A percentile compares a stretch with the other conserved stretches of the same genome.
phyloP scores from a whole-genome alignment of 1,140 invertebrate species.

The Caenorhabditis brenneri region DNA sequence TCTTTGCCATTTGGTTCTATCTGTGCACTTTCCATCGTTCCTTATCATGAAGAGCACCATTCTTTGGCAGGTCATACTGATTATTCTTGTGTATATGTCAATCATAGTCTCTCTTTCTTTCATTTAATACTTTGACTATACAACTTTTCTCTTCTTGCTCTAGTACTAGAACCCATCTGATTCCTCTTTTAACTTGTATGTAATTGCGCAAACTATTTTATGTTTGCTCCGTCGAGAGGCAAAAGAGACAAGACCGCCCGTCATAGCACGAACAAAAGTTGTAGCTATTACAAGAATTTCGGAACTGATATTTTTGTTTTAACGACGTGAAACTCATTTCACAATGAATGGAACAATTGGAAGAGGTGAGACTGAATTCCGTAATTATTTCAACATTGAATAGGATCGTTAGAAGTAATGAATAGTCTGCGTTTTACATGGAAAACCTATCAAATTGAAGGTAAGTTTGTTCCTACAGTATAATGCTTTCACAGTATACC shows the following conservation, averaged over 20 bases:
- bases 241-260: slow-evolving; percentile 24
- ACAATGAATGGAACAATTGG: neutral
- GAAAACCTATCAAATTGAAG: neutral
- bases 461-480: too few relatives aligned
- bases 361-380: neutral
- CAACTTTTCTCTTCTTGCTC: neutral
- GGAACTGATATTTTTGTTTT: neutral
- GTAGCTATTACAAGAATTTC: neutral
- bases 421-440: neutral
- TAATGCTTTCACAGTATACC: too few relatives aligned
- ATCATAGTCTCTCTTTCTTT: neutral
- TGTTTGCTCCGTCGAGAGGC: slow-evolving; percentile 17
- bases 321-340: neutral
- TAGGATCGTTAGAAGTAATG: neutral
- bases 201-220: slow-evolving; percentile 19
- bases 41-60: neutral
- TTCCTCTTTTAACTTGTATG: neutral
- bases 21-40: neutral
- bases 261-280: slow-evolving; percentile 13
- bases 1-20: neutral
- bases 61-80: slow-evolving; percentile 34
- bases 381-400: neutral
- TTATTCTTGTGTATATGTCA: neutral
- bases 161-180: slow-evolving; percentile 7
- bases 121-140: neutral